Evolutionary conservation across 2,888 invertebrate species (phyloP), one percentile per base, ranked within the genome.

Genomic region (Folsomia candida): DNA sequence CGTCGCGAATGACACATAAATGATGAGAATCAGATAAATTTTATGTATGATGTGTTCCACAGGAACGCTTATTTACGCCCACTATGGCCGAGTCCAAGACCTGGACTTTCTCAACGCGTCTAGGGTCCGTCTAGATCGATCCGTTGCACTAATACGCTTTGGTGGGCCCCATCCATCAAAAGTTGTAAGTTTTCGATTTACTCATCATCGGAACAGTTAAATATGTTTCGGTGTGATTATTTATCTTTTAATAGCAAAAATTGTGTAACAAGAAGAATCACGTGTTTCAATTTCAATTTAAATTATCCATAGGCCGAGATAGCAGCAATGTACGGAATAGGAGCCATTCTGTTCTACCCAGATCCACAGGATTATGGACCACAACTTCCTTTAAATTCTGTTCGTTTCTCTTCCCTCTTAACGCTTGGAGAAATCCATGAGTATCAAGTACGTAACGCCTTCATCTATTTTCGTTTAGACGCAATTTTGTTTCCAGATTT

Each of bases 21-120:
- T n/a, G n/a, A n/a, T n/a, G n/a, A n/a, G n/a, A n/a, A n/a, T n/a
- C n/a, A n/a, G n/a, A n/a, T n/a, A n/a, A n/a, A n/a, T n/a, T n/a
- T n/a, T n/a, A n/a, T n/a, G n/a, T n/a, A 11, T 47, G 9, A 11
- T 47, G 47, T 47, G 29, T 69, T 68, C 75, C 60, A 37, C 70
- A 80, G 80, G 78, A 75, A 79, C 78, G 59, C 78, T 80, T 76
- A 75, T 80, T 77, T 80, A 80, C 75, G 78, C 75, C 65, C 76
- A 76, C 70, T 80, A 76, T 71, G 80, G 80, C 58, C 71, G 75
- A 47, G 54, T 68, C 57, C 73, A 79, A 68, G 80, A 80, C 69
- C 71, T 75, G 61, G 71, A 78, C 60, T 73, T 77, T 70, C 74
- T 80, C 61, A 72, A 68, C 28, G 75, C 62, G 27, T 71, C 73